Base-by-base conservation (phyloP, 2,113 vertebrate genomes). In the Pyrgilauda ruficollis region DNA sequence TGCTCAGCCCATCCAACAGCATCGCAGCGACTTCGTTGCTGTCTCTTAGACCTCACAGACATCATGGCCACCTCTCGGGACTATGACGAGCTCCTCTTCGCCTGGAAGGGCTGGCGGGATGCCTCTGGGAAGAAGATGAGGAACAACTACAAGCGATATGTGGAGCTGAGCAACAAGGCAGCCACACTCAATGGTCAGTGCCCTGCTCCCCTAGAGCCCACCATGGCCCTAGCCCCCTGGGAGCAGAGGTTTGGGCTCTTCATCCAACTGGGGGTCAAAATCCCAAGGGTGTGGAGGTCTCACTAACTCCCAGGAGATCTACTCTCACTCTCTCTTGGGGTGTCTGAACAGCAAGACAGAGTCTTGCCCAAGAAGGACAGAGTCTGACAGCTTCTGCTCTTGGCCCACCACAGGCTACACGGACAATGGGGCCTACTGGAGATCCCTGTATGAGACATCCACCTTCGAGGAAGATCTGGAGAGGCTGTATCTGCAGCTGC, bases 41-140 rank as follows among this genome's bases (percentile, higher is more conserved):
- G 35, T 92, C 70, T 55, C 78, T 68, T 63, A 99, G 99, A 99
- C 90, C 98, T 99, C 89, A 99, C 98, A 15, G 93, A 98, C 74
- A 97, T 98, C 82, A 98, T 99, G 98, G 99, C 99, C 59, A 98
- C 97, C 30, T 99, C 98, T 55, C 98, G 97, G 84, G 98, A 99
- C 75, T 99, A 99, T 2, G 91, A 99, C 1, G 98, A 99, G 43
- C 97, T 99, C 56, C 87, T 99, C 15, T 99, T 99, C 61, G 98
- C 95, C 13, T 99, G 99, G 99, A 98, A 99, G 95, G 98, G 98
- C 89, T 99, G 99, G 99, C 95, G 98, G 52, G 98, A 99, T 53
- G 96, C 96, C n/a, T 98, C 98, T 31, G 99, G 99, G 59, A 98
- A 98, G 95, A 81, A 97, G 39, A 97, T 99, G 61, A 98, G 98